Percentiles rank a stretch among this genome's conserved stretches.
Conservation (phyloP, 2,797 vertebrate genomes). For the Sardinella longiceps region DNA sequence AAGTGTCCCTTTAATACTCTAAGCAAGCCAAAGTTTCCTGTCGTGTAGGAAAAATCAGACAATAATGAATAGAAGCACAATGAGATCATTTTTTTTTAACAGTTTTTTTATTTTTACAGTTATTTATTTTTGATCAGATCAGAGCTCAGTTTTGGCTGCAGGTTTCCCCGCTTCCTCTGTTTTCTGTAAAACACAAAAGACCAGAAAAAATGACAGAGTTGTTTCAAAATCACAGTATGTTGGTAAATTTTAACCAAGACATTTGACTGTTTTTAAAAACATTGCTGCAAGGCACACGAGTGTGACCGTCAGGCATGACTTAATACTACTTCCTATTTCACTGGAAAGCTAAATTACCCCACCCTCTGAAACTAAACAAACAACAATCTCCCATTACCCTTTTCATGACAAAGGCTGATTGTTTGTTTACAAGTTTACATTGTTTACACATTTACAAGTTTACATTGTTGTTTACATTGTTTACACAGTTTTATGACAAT, state of each 20-base stretch:
- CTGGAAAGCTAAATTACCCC: not conserved
- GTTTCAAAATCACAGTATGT: too few species aligned
- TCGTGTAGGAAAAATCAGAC: not conserved
- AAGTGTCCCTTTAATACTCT: too few species aligned
- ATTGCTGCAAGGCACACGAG: not conserved
- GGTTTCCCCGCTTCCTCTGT: slow-evolving; percentile 60
- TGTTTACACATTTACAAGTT: too few species aligned
- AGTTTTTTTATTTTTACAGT: not conserved
- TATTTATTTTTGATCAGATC: slow-evolving; percentile 57
- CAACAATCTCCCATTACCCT: not conserved
- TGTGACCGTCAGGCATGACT: not conserved
- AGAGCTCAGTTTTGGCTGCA: slow-evolving; percentile 75
- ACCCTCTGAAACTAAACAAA: not conserved
- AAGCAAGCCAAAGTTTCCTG: too few species aligned
- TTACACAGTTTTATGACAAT: too few species aligned
- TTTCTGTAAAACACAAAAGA: slow-evolving; percentile 60
- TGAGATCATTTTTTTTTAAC: too few species aligned
- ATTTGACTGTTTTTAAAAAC: not conserved
- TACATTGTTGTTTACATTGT: too few species aligned
- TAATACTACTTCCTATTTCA: not conserved
- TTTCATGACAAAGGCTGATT: not conserved
- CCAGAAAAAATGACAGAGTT: not conserved
- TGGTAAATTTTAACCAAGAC: not conserved
- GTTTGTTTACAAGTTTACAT: too few species aligned
- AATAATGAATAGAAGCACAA: too few species aligned